Evolutionary conservation across 2,888 invertebrate genomes (phyloP), one percentile per base, ranked within the genome.

Genomic region (Embidobia sp.): DNA sequence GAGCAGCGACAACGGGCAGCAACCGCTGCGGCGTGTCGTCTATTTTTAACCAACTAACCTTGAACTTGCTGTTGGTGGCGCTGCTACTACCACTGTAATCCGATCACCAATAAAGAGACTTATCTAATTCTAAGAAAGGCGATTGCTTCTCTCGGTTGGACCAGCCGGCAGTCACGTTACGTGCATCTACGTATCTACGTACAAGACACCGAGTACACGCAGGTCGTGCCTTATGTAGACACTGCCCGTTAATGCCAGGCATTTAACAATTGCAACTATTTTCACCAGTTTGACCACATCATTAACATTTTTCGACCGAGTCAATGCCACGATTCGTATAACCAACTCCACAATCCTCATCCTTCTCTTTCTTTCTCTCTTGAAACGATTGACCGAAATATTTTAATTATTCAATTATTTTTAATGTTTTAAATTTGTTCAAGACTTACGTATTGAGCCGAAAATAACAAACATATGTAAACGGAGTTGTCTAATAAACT

Each of bases 51-150:
- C 81, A 79, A 80, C 76, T 83, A 85, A 80, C 85, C 86, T 85
- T 85, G 85, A 85, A 86, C 85, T 85, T 86, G 83, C 77, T 72
- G 79, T 75, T 75, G 64, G 61, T 77, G 77, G 63, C 73, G 74
- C 74, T 72, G 76, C 79, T 75, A 80, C 79, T 80, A 73, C 81
- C 74, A 78, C 82, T 79, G 81, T 81, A 84, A 85, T 85, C 82
- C 85, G 84, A 85, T 86, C 85, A 83, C 84, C 83, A 85, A 84
- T 84, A 85, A 84, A 85, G 80, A 81, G 83, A 84, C 82, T 86
- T 85, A 85, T 85, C 83, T 83, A 84, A 85, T 86, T 86, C 85
- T 80, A 79, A 85, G 85, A 85, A 85, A 82, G 82, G 81, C 83
- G 82, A 85, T 85, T 81, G 84, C 78, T 77, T 82, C 77, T 72